Evolutionary conservation across 2,888 invertebrate species (phyloP).

Genomic region (Helobdella robusta): DNA sequence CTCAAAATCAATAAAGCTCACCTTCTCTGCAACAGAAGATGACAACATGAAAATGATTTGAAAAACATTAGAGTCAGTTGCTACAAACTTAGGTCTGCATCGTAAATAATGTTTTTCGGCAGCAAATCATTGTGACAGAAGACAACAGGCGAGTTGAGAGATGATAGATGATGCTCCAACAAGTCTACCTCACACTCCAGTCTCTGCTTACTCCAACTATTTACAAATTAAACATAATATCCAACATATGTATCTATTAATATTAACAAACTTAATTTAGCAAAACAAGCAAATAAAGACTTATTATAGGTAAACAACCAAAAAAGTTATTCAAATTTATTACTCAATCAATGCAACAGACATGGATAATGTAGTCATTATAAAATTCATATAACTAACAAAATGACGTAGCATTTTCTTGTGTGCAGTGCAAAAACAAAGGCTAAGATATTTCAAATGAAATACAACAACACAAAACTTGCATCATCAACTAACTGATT

Average conservation of each 20-base stretch:
- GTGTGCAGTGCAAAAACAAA: too few relatives aligned
- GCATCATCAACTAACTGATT: too few relatives aligned
- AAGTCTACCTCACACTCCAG: conserved; percentile 47
- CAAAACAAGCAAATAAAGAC: too few relatives aligned
- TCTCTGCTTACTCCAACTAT: conserved; percentile 54
- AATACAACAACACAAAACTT: too few relatives aligned
- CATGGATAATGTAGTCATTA: too few relatives aligned
- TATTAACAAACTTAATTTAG: not conserved
- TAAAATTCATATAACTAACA: too few relatives aligned
- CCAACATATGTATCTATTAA: conserved; percentile 31
- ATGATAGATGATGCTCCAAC: conserved; percentile 63
- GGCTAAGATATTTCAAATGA: too few relatives aligned
- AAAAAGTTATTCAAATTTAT: too few relatives aligned
- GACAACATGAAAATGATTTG: not conserved
- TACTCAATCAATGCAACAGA: too few relatives aligned
- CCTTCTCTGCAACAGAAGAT: conserved; percentile 51
- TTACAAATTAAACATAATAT: conserved; percentile 6
- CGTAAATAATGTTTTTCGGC: conserved; percentile 82
- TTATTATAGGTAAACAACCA: too few relatives aligned
- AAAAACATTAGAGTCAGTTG: not conserved
- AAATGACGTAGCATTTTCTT: too few relatives aligned
- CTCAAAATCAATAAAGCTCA: conserved; percentile 93
- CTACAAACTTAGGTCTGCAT: conserved; percentile 51
- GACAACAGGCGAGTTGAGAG: conserved; percentile 61
- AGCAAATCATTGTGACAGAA: conserved; percentile 96